A percentile compares a stretch with the other conserved stretches of the same genome.
Conservation (phyloP, 2,113 vertebrate species). For the Maccullochella peelii region DNA sequence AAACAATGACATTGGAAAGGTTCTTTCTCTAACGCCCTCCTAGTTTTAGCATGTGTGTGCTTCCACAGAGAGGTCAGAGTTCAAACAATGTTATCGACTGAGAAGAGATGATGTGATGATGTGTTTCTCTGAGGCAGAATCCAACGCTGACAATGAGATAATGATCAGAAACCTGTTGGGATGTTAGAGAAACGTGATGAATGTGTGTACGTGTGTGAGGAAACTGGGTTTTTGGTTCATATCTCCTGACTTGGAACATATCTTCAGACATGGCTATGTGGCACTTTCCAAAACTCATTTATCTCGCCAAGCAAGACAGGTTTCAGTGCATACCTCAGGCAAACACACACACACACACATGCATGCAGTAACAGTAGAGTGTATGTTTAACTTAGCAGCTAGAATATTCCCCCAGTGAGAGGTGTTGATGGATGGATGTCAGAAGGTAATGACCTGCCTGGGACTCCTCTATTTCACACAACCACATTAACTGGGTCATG, state of each 20-base stretch:
- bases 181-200: neutral
- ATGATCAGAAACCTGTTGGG: neutral
- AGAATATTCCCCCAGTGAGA: conserved; percentile 54
- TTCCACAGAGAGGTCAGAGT: conserved; percentile 13
- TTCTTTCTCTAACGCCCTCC: neutral
- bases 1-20: too few species aligned
- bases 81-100: neutral
- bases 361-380: conserved; percentile 51
- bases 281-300: conserved; percentile 70
- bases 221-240: conserved; percentile 26
- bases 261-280: conserved; percentile 26
- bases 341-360: conserved; percentile 27
- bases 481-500: conserved; percentile 65
- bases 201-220: neutral
- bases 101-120: conserved; percentile 5
- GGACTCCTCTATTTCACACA: conserved; percentile 65
- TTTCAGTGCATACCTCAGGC: conserved; percentile 39
- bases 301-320: conserved; percentile 35
- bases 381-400: conserved; percentile 69
- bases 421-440: conserved; percentile 73
- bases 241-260: conserved; percentile 39
- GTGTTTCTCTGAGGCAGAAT: neutral
- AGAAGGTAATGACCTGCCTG: conserved; percentile 61
- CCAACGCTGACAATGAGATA: neutral
- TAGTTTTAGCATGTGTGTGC: neutral